Evolutionary conservation across 2,888 invertebrate species (phyloP).

Genomic region (Cacoxenus indagator): DNA sequence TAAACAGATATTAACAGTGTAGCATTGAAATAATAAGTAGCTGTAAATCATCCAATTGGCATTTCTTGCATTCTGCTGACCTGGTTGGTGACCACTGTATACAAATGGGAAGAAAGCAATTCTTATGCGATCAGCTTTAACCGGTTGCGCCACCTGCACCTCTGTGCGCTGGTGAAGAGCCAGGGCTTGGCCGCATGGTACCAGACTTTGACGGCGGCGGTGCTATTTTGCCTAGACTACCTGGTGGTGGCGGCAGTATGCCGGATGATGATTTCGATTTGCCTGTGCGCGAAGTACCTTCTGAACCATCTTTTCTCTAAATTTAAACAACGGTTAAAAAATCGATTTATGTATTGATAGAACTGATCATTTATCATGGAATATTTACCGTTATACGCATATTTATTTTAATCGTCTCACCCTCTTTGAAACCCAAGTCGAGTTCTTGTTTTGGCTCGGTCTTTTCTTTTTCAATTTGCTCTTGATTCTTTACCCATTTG

Average conservation of each 20-base stretch:
- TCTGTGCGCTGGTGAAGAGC: conserved; percentile 82
- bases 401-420: conserved; percentile 99
- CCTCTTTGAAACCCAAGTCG: conserved; percentile 98
- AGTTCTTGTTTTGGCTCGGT: conserved; percentile 83
- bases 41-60: conserved; percentile 71
- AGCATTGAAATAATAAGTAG: too few species aligned
- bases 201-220: conserved; percentile 78
- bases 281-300: conserved; percentile 76
- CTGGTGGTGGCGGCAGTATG: conserved; percentile 88
- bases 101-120: neutral
- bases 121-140: too few species aligned
- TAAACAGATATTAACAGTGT: too few species aligned
- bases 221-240: conserved; percentile 77
- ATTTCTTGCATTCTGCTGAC: conserved; percentile 62
- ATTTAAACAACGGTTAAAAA: conserved; percentile 28
- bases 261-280: conserved; percentile 75
- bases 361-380: neutral
- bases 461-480: conserved; percentile 85
- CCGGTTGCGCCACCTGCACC: conserved; percentile 72
- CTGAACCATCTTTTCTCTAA: conserved; percentile 90
- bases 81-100: conserved; percentile 50
- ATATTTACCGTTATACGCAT: conserved; percentile 93
- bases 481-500: conserved; percentile 89
- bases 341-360: neutral
- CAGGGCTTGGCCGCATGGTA: conserved; percentile 66